Percentiles rank a stretch among this genome's conserved stretches.
Conservation (phyloP, 2,797 vertebrate genomes). For the Acipenser oxyrinchus region DNA sequence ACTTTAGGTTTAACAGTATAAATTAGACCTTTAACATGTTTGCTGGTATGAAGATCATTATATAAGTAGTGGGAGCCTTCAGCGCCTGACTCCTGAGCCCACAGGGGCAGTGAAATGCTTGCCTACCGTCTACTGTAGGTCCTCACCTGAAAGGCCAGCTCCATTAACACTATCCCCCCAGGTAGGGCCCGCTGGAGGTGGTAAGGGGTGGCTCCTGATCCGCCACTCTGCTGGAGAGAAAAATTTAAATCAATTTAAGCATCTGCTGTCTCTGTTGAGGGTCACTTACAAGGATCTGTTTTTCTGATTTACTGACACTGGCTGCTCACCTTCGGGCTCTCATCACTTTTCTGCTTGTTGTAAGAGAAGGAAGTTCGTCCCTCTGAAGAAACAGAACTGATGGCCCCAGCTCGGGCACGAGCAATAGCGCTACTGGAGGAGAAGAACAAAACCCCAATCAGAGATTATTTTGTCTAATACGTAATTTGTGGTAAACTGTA, state of each 20-base stretch:
- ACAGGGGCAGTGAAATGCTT: neutral
- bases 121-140: too few species aligned
- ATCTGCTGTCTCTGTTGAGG: neutral
- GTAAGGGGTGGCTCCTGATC: constrained; percentile 62
- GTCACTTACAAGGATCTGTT: neutral
- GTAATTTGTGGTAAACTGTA: too few species aligned
- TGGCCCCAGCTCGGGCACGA: constrained; percentile 74
- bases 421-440: constrained; percentile 56
- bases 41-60: too few species aligned
- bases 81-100: neutral
- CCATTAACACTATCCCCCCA: constrained; percentile 92
- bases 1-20: too few species aligned
- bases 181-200: constrained; percentile 95
- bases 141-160: constrained; percentile 88
- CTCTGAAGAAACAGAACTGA: constrained; percentile 73
- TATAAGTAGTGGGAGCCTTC: neutral
- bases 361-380: constrained; percentile 84
- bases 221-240: constrained; percentile 53
- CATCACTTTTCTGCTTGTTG: constrained; percentile 83
- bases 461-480: too few species aligned
- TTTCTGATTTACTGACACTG: neutral
- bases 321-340: constrained; percentile 84
- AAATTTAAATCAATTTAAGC: constrained; percentile 3
- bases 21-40: too few species aligned
- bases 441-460: constrained; percentile 2